Evolutionary conservation across 64 coral and sea anemone genomes (phyloP).

Genomic region (Platygyra sinensis): DNA sequence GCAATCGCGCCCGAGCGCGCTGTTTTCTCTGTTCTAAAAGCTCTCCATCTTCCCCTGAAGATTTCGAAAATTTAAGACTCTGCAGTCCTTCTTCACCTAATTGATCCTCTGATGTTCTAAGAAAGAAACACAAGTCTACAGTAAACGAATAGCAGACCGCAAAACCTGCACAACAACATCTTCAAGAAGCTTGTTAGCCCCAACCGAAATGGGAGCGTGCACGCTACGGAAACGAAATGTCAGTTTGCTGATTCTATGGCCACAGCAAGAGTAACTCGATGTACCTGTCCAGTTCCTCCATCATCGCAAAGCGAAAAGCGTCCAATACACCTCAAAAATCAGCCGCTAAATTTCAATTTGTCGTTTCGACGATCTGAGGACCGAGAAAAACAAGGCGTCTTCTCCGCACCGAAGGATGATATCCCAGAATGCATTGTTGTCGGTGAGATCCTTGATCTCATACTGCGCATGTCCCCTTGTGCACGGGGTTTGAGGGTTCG

Average conservation of each 20-base stretch:
- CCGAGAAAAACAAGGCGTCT: slow-evolving; percentile 57
- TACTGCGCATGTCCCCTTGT: neutral
- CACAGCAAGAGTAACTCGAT: neutral
- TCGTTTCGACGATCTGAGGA: neutral
- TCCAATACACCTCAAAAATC: neutral
- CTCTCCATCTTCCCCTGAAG: neutral
- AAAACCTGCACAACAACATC: neutral
- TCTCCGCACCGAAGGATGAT: neutral
- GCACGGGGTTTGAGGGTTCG: neutral
- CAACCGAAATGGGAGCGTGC: neutral
- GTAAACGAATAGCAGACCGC: neutral
- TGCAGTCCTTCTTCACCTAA: neutral
- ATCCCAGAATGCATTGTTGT: slow-evolving; percentile 5
- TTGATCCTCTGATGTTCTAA: neutral
- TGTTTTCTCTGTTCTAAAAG: neutral
- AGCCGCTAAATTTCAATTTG: neutral
- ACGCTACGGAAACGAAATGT: neutral
- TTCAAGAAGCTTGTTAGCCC: neutral
- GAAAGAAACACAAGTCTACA: neutral
- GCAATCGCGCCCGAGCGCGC: neutral
- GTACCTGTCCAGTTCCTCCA: slow-evolving; percentile 7
- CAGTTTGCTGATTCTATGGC: neutral
- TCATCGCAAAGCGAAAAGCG: neutral
- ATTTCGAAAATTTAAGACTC: neutral
- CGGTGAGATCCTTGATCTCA: no score